phyloP scores from a whole-genome alignment of 2,797 vertebrate species.

The Parauchenoglanis ngamensis region DNA sequence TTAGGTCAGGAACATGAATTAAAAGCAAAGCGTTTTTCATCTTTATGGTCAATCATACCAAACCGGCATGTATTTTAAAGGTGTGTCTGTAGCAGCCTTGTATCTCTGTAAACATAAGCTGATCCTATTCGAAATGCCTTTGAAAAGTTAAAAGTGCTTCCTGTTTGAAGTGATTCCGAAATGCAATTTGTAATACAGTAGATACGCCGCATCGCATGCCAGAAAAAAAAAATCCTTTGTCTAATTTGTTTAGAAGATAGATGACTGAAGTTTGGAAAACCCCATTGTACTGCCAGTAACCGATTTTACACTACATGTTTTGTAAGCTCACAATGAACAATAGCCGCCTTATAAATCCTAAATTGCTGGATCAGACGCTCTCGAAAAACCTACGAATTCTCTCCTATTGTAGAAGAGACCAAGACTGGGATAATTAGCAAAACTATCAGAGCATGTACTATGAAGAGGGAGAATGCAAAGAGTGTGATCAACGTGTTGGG shows the following conservation, averaged over 20 bases:
- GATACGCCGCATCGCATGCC: constrained; percentile 12
- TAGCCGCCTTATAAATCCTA: not conserved
- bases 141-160: constrained; percentile 37
- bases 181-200: constrained; percentile 12
- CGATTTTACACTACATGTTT: not conserved
- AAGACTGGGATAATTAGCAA: constrained; percentile 4
- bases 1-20: constrained; percentile 54
- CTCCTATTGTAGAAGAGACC: not conserved
- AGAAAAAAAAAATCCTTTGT: not conserved
- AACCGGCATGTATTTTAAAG: constrained; percentile 29
- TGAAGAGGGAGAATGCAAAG: not conserved
- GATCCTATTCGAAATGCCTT: not conserved
- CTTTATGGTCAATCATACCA: constrained; percentile 50
- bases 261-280: constrained; percentile 18
- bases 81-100: not conserved
- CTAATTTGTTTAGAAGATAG: constrained; percentile 2
- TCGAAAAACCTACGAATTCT: not conserved
- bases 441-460: not conserved
- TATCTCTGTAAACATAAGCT: constrained; percentile 2
- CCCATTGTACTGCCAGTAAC: not conserved
- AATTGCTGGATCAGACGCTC: not conserved
- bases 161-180: constrained; percentile 23
- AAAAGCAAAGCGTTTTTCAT: constrained; percentile 52
- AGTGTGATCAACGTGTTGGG: not conserved
- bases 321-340: constrained; percentile 8